A percentile compares a stretch with the other conserved stretches of the same genome.
Evolutionary conservation across 2,888 invertebrate species (phyloP).

Genomic region (Cataglyphis altisquamis): DNA sequence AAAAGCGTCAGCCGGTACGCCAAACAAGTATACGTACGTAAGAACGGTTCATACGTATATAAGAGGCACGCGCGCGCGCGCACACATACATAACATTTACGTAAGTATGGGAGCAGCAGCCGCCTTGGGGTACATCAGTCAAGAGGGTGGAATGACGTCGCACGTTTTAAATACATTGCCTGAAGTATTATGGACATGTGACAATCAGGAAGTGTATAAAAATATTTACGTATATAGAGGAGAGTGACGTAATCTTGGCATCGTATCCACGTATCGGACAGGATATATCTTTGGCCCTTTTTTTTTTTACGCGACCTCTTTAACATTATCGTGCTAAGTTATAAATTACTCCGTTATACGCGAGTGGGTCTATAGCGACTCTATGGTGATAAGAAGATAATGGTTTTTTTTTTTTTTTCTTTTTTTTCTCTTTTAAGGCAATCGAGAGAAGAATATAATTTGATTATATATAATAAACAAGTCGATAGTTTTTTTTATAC

Average conservation of each 20-base stretch:
- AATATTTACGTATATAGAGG: conserved; percentile 3
- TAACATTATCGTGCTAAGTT: conserved; percentile 27
- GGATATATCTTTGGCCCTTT: conserved; percentile 20
- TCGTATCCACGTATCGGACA: conserved; percentile 3
- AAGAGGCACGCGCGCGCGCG: not conserved
- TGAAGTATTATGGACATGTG: conserved; percentile 12
- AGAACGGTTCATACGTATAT: conserved; percentile 13
- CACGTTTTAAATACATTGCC: conserved; percentile 36
- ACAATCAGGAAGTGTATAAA: conserved; percentile 45
- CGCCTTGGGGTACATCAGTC: conserved; percentile 30
- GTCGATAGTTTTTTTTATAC: not conserved
- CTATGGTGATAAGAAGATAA: not conserved
- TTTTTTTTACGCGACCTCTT: conserved; percentile 28
- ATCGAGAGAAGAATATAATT: not conserved
- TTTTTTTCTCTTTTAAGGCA: not conserved
- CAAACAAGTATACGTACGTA: conserved; percentile 57
- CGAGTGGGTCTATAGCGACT: not conserved
- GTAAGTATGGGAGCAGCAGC: not conserved
- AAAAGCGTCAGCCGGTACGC: conserved; percentile 68
- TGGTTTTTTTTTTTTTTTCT: too few species aligned
- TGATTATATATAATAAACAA: not conserved
- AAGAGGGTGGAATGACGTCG: conserved; percentile 37
- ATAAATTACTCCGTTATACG: not conserved
- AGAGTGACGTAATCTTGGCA: conserved; percentile 36
- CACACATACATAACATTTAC: not conserved